Evolutionary conservation across 2,888 invertebrate genomes (phyloP), one percentile per base, ranked within the genome.

Genomic region (Troides helena): DNA sequence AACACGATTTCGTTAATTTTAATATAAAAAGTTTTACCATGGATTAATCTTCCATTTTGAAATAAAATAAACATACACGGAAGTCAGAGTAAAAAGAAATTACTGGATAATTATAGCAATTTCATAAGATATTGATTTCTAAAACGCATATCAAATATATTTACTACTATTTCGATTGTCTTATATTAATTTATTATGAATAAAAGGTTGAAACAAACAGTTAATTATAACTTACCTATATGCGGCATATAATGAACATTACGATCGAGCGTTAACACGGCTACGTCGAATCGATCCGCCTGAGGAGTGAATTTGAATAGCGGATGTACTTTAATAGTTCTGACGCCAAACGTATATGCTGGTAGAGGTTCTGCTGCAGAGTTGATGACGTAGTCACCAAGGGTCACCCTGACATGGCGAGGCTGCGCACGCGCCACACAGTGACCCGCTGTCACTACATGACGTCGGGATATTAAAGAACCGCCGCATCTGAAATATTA

Each of bases 381-480:
- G 88, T 98, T 98, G 81, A 98, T 97, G 78, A 98, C 97, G 91
- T 98, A 98, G 86, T 98, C 98, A 2, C 98, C 97, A 0, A 97
- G 93, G 0, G 98, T 98, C 67, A 98, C 98, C 78, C 98, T 97
- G 12, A 98, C 98, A 90, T 98, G 98, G 67, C 97, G 94, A 0
- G 98, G 97, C 72, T 96, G 96, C 62, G 98, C 97, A 78, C 98
- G 95, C 65, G 98, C 98, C 39, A 98, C 98, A 85, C 98, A 98
- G 86, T 98, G 98, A 0, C 98, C 98, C 6, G 98, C 98, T 3
- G 98, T 98, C 68, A 98, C 97, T 14, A 98, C 98, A 88, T 98
- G 98, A 69, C 97, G 95, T 39, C 97, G 94, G 76, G 98, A 98
- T 77, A 98, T 97, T 73, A 98, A 92, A 1, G 98, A 98, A 39